Evolutionary conservation across 2,113 vertebrate genomes (phyloP).

Genomic region (Orthonyx spaldingii): DNA sequence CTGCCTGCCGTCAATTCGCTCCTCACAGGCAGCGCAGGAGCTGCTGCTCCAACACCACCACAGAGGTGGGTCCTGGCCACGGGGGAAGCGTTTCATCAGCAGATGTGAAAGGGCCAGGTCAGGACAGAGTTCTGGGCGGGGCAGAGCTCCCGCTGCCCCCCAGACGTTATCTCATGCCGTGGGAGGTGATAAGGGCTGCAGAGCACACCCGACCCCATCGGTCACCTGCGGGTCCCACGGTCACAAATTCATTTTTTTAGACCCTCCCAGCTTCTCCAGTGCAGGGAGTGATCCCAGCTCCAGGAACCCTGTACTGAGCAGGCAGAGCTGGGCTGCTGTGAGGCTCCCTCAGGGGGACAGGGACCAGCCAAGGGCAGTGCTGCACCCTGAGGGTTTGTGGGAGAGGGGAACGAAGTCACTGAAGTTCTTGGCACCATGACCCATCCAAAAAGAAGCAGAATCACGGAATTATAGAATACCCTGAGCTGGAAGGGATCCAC

Average conservation of each 20-base stretch:
- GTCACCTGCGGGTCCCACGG: not conserved
- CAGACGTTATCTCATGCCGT: not conserved
- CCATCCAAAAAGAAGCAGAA: not conserved
- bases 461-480: not conserved
- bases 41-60: not conserved
- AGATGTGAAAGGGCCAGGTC: not conserved
- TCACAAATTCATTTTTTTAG: rapidly evolving
- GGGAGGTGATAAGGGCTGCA: not conserved
- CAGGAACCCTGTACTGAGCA: not conserved
- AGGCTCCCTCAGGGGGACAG: not conserved
- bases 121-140: not conserved
- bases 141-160: not conserved
- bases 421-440: not conserved
- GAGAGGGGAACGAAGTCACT: not conserved
- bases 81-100: not conserved
- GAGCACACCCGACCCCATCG: rapidly evolving
- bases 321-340: not conserved
- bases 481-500: rapidly evolving
- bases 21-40: not conserved
- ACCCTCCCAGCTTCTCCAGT: not conserved
- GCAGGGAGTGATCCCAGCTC: not conserved
- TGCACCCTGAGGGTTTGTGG: not conserved
- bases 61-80: not conserved
- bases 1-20: not conserved
- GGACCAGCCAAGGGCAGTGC: rapidly evolving